phyloP scores from a whole-genome alignment of 2,888 invertebrate species.

The Pemphredon lugubris region DNA sequence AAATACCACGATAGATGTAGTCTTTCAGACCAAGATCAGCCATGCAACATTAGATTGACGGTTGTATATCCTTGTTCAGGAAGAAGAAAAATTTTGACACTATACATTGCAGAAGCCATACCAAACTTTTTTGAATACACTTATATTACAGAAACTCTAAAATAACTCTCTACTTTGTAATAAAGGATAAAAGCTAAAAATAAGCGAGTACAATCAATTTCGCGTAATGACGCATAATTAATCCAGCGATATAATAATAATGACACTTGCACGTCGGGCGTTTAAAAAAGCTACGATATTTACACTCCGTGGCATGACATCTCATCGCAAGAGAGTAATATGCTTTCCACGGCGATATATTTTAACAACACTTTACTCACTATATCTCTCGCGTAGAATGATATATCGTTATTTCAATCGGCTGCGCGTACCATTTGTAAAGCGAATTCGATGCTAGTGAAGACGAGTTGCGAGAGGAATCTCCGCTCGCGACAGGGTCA shows the following conservation, averaged over 20 bases:
- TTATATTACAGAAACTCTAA: no score
- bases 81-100: no score
- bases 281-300: constrained; percentile 3
- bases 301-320: constrained; percentile 16
- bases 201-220: neutral
- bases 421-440: constrained; percentile 16
- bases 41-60: no score
- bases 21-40: no score
- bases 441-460: constrained; percentile 17
- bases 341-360: constrained; percentile 7
- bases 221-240: constrained; percentile 1
- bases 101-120: no score
- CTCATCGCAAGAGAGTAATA: constrained; percentile 4
- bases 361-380: constrained; percentile 22
- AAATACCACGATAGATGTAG: no score
- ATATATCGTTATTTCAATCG: constrained; percentile 21
- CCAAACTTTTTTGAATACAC: no score
- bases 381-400: constrained; percentile 15
- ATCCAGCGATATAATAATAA: constrained; percentile 22
- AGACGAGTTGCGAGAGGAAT: constrained; percentile 3
- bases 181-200: no score
- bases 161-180: no score
- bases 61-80: no score
- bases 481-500: constrained; percentile 4
- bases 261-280: neutral